These are phyloP conservation scores for Scaptomyza reducta DNA, from an alignment of 2,888 invertebrate species.

Conservation along the genomic window DNA sequence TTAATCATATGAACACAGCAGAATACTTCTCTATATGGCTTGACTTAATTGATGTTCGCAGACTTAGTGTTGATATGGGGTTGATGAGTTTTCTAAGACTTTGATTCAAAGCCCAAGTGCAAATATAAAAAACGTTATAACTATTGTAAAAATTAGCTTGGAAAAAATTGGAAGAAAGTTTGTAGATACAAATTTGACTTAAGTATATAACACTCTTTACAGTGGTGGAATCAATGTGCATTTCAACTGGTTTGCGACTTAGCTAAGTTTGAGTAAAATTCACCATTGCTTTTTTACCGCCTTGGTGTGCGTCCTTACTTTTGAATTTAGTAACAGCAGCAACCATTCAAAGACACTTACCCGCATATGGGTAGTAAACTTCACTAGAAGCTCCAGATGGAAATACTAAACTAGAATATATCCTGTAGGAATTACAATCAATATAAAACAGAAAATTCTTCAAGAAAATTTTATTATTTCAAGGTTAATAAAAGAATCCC, in stretches of 20 bases:
- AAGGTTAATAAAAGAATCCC: no score
- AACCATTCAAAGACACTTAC: not conserved
- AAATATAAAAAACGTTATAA: not conserved
- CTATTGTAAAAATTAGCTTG: no score
- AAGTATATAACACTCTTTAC: not conserved
- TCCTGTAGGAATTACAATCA: not conserved
- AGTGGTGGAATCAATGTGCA: not conserved
- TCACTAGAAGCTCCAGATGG: not conserved
- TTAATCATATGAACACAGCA: slow-evolving; percentile 23
- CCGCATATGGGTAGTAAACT: not conserved
- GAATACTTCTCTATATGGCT: not conserved
- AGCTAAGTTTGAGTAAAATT: not conserved
- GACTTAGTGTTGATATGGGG: not conserved
- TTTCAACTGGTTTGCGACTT: slow-evolving; percentile 12
- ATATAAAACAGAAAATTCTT: no score
- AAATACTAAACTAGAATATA: not conserved
- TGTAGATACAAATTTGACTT: no score
- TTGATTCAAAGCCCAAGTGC: not conserved
- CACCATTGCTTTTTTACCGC: slow-evolving; percentile 8
- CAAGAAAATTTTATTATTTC: no score
- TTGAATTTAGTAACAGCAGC: not conserved
- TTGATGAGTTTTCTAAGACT: no score
- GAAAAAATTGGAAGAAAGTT: no score
- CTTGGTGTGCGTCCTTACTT: slow-evolving; percentile 13
- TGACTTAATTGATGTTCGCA: slow-evolving; percentile 30